Conservation (phyloP, 2,888 invertebrate species). For the Carterocephalus palaemon region DNA sequence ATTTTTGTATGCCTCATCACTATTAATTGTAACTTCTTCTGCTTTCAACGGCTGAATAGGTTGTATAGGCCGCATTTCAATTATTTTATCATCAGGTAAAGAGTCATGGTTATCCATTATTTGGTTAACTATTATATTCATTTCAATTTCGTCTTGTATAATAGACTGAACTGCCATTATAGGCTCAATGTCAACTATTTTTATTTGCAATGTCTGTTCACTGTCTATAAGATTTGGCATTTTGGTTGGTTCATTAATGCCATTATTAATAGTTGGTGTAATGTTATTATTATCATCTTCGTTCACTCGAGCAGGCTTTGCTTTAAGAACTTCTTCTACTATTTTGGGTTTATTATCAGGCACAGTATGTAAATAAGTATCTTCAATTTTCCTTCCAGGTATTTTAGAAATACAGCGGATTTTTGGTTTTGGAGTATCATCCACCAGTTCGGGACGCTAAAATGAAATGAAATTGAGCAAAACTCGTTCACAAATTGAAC, state of each 20-base stretch:
- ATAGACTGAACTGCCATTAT: no score
- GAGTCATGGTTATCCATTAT: no score
- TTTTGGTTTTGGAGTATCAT: constrained; percentile 31
- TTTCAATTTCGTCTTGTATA: no score
- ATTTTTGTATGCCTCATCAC: no score
- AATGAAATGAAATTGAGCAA: constrained; percentile 43
- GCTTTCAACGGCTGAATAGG: background rate
- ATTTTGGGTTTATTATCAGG: constrained; percentile 45
- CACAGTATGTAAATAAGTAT: no score
- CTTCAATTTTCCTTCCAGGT: constrained; percentile 21
- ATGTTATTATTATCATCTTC: background rate
- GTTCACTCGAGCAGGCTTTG: background rate
- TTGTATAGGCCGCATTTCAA: background rate
- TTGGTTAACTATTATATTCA: no score
- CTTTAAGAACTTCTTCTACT: constrained; percentile 48
- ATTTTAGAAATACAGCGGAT: constrained; percentile 27
- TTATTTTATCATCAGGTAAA: background rate
- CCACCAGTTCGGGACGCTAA: constrained; percentile 31
- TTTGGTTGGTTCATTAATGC: no score
- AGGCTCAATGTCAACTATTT: no score
- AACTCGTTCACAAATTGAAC: no score
- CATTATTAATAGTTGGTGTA: no score
- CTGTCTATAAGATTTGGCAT: background rate
- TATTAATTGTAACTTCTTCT: background rate
- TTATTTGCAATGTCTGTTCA: no score